phyloP scores from a whole-genome alignment of 2,113 vertebrate species.

The Paedocypris sp. region DNA sequence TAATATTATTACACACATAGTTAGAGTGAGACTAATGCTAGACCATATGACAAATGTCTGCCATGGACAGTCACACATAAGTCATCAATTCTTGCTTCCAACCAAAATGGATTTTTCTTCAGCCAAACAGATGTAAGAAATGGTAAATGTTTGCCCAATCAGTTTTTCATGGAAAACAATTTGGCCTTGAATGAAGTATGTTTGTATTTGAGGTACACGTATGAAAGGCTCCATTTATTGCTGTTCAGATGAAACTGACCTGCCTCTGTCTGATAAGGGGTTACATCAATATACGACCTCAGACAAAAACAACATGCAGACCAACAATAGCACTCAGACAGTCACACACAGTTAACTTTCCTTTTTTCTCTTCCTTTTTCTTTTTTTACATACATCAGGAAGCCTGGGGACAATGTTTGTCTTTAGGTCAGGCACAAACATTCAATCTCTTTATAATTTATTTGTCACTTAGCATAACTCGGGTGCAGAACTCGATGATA shows the following conservation, averaged over 20 bases:
- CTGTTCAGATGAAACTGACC: slow-evolving; percentile 53
- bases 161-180: slow-evolving; percentile 69
- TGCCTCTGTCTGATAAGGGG: slow-evolving; percentile 52
- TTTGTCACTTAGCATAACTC: too few species aligned
- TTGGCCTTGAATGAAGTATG: slow-evolving; percentile 64
- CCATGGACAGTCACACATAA: slow-evolving; percentile 32
- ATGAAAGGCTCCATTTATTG: slow-evolving; percentile 68
- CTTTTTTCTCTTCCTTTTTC: neutral
- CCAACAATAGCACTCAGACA: slow-evolving; percentile 20
- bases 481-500: neutral
- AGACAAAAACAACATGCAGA: slow-evolving; percentile 36
- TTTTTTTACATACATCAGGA: neutral
- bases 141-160: slow-evolving; percentile 60
- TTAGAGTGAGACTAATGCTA: slow-evolving; percentile 3
- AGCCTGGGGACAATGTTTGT: neutral
- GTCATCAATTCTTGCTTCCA: slow-evolving; percentile 18
- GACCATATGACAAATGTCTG: slow-evolving; percentile 7
- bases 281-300: slow-evolving; percentile 59
- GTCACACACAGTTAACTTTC: neutral
- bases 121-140: slow-evolving; percentile 58
- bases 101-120: slow-evolving; percentile 40
- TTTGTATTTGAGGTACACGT: slow-evolving; percentile 60
- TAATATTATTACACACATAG: slow-evolving; percentile 25
- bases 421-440: too few species aligned
- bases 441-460: too few species aligned